A percentile compares a stretch with the other conserved stretches of the same genome.
phyloP scores from a whole-genome alignment of 2,113 vertebrate genomes.

The Cheilinus undulatus region DNA sequence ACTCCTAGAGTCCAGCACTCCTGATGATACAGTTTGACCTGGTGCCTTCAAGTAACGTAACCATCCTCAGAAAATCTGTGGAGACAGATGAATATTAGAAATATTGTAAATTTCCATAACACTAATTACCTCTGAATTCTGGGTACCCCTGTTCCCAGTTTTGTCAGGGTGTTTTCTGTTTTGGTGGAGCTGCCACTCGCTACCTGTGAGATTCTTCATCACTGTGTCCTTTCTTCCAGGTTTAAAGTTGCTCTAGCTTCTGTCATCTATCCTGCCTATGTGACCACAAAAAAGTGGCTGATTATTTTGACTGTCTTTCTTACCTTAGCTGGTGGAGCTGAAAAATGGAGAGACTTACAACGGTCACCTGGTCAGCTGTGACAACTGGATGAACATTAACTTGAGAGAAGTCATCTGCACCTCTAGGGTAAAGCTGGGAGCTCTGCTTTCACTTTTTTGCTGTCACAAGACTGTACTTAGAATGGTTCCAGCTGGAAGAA shows the following conservation, averaged over 20 bases:
- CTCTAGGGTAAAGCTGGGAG: constrained; percentile 85
- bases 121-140: no score
- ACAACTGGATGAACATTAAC: constrained; percentile 99
- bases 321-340: constrained; percentile 91
- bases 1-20: no score
- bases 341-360: constrained; percentile 99
- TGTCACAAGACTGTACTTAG: background rate
- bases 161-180: no score
- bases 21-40: no score
- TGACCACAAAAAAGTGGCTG: background rate
- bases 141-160: no score
- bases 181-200: no score
- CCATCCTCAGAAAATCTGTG: no score
- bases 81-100: no score
- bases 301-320: background rate
- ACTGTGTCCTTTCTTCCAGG: background rate
- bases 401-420: constrained; percentile 98
- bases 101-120: no score
- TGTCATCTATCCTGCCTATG: background rate
- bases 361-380: constrained; percentile 97
- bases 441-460: background rate
- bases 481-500: background rate
- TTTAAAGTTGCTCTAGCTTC: background rate
- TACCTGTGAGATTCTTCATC: no score
- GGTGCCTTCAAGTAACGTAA: no score